Conservation (phyloP, 30 jellyfish, hydroid and myxozoan species). For the Aurelia aurita complex sp. Pacific region DNA sequence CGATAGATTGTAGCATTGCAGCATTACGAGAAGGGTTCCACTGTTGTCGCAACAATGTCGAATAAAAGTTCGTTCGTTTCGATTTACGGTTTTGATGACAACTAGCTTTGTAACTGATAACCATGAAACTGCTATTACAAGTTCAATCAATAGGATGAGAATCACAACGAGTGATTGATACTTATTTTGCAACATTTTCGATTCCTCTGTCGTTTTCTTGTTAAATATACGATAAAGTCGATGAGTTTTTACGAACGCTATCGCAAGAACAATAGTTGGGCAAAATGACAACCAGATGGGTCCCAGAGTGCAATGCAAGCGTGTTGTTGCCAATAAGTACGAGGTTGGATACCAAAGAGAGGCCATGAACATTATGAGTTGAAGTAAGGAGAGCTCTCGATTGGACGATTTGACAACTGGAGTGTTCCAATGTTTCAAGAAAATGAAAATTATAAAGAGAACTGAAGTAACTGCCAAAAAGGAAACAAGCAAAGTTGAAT, state of each 20-base stretch:
- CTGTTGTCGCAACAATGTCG: constrained; percentile 58
- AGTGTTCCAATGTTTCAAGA: constrained; percentile 72
- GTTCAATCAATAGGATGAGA: constrained; percentile 50
- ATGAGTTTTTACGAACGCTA: constrained; percentile 69
- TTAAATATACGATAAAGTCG: constrained; percentile 76
- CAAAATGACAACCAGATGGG: constrained; percentile 64
- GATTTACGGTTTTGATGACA: constrained; percentile 5
- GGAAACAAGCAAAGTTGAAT: constrained; percentile 22
- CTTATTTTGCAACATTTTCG: constrained; percentile 64
- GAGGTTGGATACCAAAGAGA: constrained; percentile 62
- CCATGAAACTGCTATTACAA: constrained; percentile 38
- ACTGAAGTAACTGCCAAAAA: constrained; percentile 54
- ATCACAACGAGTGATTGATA: constrained; percentile 66
- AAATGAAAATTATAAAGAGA: constrained; percentile 31
- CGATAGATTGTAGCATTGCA: constrained; percentile 31
- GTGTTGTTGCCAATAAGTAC: constrained; percentile 36
- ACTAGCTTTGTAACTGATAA: constrained; percentile 34
- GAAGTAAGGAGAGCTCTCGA: constrained; percentile 76
- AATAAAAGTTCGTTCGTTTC: constrained; percentile 18
- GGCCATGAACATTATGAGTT: constrained; percentile 50
- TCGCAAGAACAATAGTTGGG: constrained; percentile 55
- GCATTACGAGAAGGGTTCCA: constrained; percentile 35
- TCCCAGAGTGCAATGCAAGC: constrained; percentile 45
- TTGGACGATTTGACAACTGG: constrained; percentile 92
- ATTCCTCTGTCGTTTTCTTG: constrained; percentile 56